A percentile compares a stretch with the other conserved stretches of the same genome.
Evolutionary conservation across 2,888 invertebrate species (phyloP).

Genomic region (Drosophila niveifrons): DNA sequence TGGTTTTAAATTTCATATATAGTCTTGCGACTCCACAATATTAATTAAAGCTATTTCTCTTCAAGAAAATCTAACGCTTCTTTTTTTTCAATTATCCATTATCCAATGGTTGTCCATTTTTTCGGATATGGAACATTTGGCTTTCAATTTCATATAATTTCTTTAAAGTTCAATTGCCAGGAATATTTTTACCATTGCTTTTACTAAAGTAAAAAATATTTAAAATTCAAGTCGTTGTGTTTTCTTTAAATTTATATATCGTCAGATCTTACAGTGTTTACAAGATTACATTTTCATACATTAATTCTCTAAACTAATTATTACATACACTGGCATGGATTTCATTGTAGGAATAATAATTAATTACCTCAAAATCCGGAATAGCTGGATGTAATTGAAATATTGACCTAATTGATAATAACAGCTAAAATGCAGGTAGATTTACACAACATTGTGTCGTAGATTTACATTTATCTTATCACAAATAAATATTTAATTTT

Average conservation of each 20-base stretch:
- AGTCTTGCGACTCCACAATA: too few relatives aligned
- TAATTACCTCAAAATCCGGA: slow-evolving; percentile 19
- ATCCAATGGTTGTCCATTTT: too few relatives aligned
- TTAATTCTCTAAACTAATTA: slow-evolving; percentile 41
- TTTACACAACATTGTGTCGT: slow-evolving; percentile 45
- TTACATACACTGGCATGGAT: slow-evolving; percentile 69
- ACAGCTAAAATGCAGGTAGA: slow-evolving; percentile 49
- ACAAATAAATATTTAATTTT: slow-evolving; percentile 65
- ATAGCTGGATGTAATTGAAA: slow-evolving; percentile 15
- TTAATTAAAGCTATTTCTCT: too few relatives aligned
- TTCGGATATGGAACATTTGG: too few relatives aligned
- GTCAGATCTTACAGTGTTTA: slow-evolving; percentile 48
- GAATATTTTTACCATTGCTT: too few relatives aligned
- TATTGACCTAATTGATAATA: slow-evolving; percentile 34
- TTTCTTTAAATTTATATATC: slow-evolving; percentile 47
- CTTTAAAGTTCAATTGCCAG: too few relatives aligned
- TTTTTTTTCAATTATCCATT: too few relatives aligned
- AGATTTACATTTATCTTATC: slow-evolving; percentile 61
- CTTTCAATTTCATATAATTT: too few relatives aligned
- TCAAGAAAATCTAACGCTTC: too few relatives aligned
- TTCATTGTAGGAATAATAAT: slow-evolving; percentile 46
- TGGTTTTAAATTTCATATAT: too few relatives aligned
- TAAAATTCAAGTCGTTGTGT: slow-evolving; percentile 19
- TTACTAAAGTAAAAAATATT: neutral
- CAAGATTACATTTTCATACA: slow-evolving; percentile 21